These are phyloP conservation scores for Raja brachyura DNA, from an alignment of 2,113 vertebrate species.

Conservation along the genomic window DNA sequence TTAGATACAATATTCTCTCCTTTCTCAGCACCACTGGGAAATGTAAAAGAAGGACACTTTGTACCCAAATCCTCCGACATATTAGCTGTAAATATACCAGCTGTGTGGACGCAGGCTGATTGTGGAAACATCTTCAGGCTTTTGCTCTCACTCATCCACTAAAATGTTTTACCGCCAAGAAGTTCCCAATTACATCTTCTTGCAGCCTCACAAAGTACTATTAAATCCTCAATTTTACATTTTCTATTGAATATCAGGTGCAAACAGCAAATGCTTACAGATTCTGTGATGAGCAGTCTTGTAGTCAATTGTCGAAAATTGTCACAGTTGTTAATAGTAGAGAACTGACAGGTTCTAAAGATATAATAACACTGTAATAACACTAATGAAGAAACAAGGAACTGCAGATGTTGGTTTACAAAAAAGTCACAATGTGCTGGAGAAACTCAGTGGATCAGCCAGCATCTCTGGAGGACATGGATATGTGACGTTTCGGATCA, in stretches of 20 bases:
- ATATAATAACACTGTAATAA: background rate
- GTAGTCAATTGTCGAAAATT: background rate
- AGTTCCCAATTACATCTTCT: background rate
- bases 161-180: background rate
- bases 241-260: background rate
- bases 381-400: background rate
- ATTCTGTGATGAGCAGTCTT: background rate
- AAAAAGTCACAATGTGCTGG: no score
- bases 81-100: constrained; percentile 1
- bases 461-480: no score
- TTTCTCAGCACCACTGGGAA: background rate
- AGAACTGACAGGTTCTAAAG: background rate
- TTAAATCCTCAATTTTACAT: background rate
- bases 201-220: background rate
- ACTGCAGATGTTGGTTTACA: no score
- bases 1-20: background rate
- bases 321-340: background rate
- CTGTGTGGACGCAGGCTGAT: background rate
- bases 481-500: no score
- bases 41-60: background rate
- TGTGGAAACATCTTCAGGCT: background rate
- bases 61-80: background rate
- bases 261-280: background rate
- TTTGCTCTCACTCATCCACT: background rate
- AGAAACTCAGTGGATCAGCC: no score